Evolutionary conservation across 92 coral and sea anemone genomes (phyloP), one percentile per base, ranked within the genome.

Genomic region (Paragorgia papillata): DNA sequence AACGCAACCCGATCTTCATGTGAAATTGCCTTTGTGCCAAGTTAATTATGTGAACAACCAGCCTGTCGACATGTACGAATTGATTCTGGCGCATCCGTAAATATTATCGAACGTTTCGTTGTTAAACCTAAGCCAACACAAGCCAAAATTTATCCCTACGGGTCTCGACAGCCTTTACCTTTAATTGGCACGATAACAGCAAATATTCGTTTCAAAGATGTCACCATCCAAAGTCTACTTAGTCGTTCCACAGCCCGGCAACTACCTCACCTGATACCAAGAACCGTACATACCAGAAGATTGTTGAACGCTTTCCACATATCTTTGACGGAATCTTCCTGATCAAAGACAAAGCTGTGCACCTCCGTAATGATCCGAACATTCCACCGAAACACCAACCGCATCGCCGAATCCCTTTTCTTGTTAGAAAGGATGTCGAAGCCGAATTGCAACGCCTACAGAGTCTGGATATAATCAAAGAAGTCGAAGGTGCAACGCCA

Each of bases 301-400:
- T 17, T 19, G 27, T 7, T 17, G 10, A 66, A 10, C 65, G 80
- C 46, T 83, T 69, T 31, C 75, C n/a, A n/a, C n/a, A n/a, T n/a
- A n/a, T 83, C 57, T 86, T 86, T 73, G 89, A 60, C 19, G 87
- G 89, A n/a, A 69, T 86, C 55, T 74, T 85, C 48, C 80, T 86
- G 59, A 73, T 86, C 25, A 86, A 76, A 62, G 94, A 70, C 44
- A 83, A 83, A 22, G 43, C 29, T 29, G 22, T 86, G 73, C 86
- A 89, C 62, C 79, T 89, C 3, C 90, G 80, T 86, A 86, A 86
- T 60, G 80, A 81, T 64, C 62, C 61, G 13, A 20, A 58, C 2
- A 60, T 75, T n/a, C 21, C 33, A 9, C 81, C 81, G 2, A 67
- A 66, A 25, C 77, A 56, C 9, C 76, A 79, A 33, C 77, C 84